These are phyloP conservation scores for Physella acuta DNA, from an alignment of 1,140 invertebrate species.

Conservation along the genomic window DNA sequence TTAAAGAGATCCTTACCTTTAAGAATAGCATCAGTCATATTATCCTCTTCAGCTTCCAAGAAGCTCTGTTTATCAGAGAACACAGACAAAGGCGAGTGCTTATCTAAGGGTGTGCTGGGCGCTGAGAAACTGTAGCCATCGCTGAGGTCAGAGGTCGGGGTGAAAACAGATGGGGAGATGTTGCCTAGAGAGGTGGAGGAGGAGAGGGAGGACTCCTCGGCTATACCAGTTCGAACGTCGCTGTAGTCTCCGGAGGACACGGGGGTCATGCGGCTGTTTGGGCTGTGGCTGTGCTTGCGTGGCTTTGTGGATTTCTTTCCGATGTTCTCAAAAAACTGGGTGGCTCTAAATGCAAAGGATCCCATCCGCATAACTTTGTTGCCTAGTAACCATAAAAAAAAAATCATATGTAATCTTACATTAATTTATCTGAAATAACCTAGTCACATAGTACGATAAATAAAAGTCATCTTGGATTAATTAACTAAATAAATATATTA, in stretches of 20 bases:
- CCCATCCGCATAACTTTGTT: constrained; percentile 44
- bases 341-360: constrained; percentile 43
- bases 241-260: constrained; percentile 17
- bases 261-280: constrained; percentile 1
- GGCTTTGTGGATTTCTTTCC: constrained; percentile 41
- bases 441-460: too few relatives aligned
- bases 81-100: background rate
- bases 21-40: background rate
- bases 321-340: constrained; percentile 51
- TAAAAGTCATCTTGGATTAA: too few relatives aligned
- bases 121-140: background rate
- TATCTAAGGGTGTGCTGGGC: background rate
- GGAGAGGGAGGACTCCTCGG: constrained; percentile 27
- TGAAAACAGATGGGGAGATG: constrained; percentile 4
- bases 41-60: background rate
- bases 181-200: constrained; percentile 18
- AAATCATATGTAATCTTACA: too few relatives aligned
- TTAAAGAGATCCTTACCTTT: too few relatives aligned
- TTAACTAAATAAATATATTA: too few relatives aligned
- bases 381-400: too few relatives aligned
- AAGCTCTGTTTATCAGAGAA: too few relatives aligned
- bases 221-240: constrained; percentile 27
- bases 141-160: constrained; percentile 16
- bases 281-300: constrained; percentile 25
- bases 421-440: too few relatives aligned